Base-by-base conservation (phyloP, 2,113 vertebrate species). In the Limanda limanda region DNA sequence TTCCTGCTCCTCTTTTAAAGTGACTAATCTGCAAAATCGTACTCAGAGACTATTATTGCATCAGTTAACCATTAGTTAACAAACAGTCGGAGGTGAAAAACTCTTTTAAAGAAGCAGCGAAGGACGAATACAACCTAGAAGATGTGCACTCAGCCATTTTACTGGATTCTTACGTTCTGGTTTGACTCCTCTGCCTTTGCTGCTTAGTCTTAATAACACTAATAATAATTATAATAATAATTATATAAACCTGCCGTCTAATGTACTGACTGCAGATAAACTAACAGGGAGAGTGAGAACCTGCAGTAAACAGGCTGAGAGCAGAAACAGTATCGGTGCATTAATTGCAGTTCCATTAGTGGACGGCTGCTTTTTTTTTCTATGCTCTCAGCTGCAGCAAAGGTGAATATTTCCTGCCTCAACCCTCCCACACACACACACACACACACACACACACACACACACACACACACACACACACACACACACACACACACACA, bases 301-400 rank as follows among this genome's bases (percentile, higher is more conserved):
- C 35, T 37, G 9, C 35, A 37, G 9, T 37, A 37, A 37, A 37
- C 31, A 31, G 31, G 31, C 31, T 31, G 31, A 31, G 31, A 31
- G 31, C 31, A 31, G 31, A 31, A 31, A 31, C 9, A 45, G 42
- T 48, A 35, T 61, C 31, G 6, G 57, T 77, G 83, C 66, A 58
- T 86, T 89, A 82, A 79, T 71, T 80, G 58, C 69, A 52, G 83
- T 15, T 37, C 82, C 75, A 82, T 86, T 82, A 85, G 80, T 65
- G 23, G 24, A 64, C 5, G 51, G 55, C 64, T 77, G 40, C 0
- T 45, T 45, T 45, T 45, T 51, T 52, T 21, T 57, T 56, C 42
- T 56, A 57, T 40, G 31, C 66, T 42, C 8, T 77, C 45, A 62
- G 79, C 56, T 48, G 55, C 73, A 64, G 71, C 54, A 31, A 68